These are phyloP conservation scores for Dichetophora obliterata DNA, from an alignment of 2,888 invertebrate genomes.

Conservation along the genomic window DNA sequence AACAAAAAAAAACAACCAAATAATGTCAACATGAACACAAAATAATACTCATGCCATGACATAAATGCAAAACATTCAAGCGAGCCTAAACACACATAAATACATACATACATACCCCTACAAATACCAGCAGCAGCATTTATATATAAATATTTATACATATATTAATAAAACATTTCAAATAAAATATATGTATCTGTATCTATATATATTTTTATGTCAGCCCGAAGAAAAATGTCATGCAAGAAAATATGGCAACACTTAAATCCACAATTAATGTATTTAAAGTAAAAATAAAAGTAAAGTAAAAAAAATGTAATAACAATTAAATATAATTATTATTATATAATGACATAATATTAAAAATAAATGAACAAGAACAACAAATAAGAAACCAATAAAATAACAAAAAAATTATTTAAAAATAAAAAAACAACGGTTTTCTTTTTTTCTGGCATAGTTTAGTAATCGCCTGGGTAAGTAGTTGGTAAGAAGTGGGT, in stretches of 20 bases:
- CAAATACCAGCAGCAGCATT: conserved; percentile 2
- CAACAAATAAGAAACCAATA: conserved; percentile 19
- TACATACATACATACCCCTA: conserved; percentile 18
- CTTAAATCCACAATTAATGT: conserved; percentile 15
- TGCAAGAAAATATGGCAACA: conserved; percentile 55
- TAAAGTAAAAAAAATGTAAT: conserved; percentile 3
- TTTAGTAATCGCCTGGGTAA: too few relatives aligned
- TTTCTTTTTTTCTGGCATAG: not conserved
- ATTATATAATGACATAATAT: conserved; percentile 28
- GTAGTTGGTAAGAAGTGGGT: too few relatives aligned
- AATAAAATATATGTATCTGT: not conserved
- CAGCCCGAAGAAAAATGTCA: conserved; percentile 54
- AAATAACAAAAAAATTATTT: conserved; percentile 19
- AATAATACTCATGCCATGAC: conserved; percentile 10
- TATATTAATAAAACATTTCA: not conserved
- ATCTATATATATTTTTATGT: conserved; percentile 18
- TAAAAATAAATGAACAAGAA: conserved; percentile 25
- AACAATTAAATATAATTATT: conserved; percentile 10
- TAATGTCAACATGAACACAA: conserved; percentile 25
- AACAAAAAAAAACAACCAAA: conserved; percentile 42
- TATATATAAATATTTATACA: conserved; percentile 19
- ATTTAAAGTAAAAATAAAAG: not conserved
- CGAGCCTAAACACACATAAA: not conserved
- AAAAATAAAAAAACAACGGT: conserved; percentile 19
- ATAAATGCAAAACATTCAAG: conserved; percentile 12